Base-by-base conservation (phyloP, 1,140 invertebrate species). In the Drosophila cardini region DNA sequence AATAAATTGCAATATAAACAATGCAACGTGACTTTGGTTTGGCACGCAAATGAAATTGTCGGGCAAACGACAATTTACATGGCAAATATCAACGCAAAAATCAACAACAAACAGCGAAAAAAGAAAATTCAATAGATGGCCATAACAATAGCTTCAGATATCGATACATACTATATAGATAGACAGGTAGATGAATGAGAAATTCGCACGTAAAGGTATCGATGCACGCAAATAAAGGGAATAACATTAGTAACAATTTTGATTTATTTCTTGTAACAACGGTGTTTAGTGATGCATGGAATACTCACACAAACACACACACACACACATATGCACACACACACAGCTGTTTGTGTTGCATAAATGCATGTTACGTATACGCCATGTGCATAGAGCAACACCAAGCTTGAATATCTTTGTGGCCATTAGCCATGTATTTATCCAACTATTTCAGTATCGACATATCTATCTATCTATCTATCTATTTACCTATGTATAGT, bases 21-120 rank as follows among this genome's bases (percentile, higher is more conserved):
- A 84, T 76, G 21, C 64, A 80, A 64, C 71, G 67, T 85, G 78
- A 81, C 63, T 86, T 75, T 79, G 65, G 48, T 57, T 42, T 68
- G 67, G 56, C 80, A 83, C 76, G 80, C 80, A 82, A 83, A 64
- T 69, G 40, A 74, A 80, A 82, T 74, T 55, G 60, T 60, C 46
- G 67, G 50, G 38, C 68, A 50, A 26, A 34, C n/a, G 36, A 53
- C 21, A 65, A 56, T 72, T 71, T 82, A 73, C 58, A 70, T 71
- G 56, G 56, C 56, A 78, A 65, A 68, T 58, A 64, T 75, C 64
- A 61, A 61, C n/a, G 13, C 16, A 21, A 43, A 38, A 42, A 16
- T 26, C 21, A 55, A 15, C 42, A 58, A 45, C 26, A 50, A 42
- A n/a, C 52, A 55, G 11, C 26, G 18, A 70, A 62, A 52, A 42